Percentiles rank a stretch among this genome's conserved stretches.
Conservation (phyloP, 2,797 vertebrate species). For the Liasis olivaceus region DNA sequence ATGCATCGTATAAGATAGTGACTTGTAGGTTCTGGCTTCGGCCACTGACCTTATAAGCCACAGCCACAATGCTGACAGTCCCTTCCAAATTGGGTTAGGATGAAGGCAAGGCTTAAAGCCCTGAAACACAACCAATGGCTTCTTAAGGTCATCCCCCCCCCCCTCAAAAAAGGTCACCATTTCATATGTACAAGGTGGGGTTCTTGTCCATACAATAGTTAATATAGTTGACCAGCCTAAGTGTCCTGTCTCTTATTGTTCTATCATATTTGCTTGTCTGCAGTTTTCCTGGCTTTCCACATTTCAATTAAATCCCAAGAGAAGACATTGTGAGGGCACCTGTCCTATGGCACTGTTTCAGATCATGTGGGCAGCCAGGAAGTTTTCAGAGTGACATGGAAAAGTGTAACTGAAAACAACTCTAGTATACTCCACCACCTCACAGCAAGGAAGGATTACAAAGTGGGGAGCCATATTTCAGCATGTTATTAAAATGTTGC, state of each 20-base stretch:
- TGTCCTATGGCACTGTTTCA: no score
- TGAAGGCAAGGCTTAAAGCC: not conserved
- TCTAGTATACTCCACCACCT: no score
- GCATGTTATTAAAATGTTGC: not conserved
- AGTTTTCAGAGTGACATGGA: no score
- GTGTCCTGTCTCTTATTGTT: not conserved
- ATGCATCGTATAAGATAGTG: not conserved
- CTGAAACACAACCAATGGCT: not conserved
- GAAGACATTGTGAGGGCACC: no score
- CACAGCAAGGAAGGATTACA: no score
- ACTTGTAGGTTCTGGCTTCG: not conserved
- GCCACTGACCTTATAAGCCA: not conserved
- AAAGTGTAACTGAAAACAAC: no score
- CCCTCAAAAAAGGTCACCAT: not conserved
- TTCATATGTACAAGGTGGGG: not conserved
- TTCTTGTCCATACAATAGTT: not conserved
- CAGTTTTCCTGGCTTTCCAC: no score
- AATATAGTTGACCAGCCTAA: not conserved
- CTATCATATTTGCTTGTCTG: no score
- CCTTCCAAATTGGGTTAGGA: not conserved
- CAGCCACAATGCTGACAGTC: not conserved
- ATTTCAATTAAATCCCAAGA: no score
- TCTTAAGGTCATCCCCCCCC: not conserved
- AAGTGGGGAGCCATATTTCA: no score
- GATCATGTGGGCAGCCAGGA: no score